Evolutionary conservation across 2,113 vertebrate species (phyloP).

Genomic region (Dipodomys ordii): DNA sequence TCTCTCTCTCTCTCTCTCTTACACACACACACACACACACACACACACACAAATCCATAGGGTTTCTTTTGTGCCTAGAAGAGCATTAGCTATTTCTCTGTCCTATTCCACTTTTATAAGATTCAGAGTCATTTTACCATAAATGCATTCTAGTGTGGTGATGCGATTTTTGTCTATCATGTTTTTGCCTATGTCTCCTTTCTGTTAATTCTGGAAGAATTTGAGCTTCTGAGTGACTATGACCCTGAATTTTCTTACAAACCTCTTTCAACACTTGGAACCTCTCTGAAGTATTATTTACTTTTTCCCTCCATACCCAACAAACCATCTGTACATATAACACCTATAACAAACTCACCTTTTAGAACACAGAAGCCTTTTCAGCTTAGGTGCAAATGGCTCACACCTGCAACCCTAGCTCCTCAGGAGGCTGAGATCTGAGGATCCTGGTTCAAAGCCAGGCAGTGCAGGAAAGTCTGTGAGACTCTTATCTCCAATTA

Average conservation of each 20-base stretch:
- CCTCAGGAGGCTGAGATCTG: too few species aligned
- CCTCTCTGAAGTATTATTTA: not conserved
- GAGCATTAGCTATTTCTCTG: not conserved
- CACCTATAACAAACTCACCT: not conserved
- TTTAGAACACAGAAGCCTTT: not conserved
- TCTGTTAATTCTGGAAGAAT: not conserved
- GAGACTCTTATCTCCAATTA: too few species aligned
- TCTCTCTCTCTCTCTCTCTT: too few species aligned
- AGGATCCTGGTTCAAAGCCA: too few species aligned
- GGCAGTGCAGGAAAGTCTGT: too few species aligned
- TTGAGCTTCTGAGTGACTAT: not conserved
- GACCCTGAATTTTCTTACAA: not conserved
- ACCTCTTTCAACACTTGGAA: not conserved
- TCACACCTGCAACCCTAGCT: too few species aligned
- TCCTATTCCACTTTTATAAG: not conserved
- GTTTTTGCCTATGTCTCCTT: not conserved
- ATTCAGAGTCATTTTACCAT: not conserved
- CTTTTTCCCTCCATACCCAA: not conserved
- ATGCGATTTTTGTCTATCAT: not conserved
- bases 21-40: too few species aligned
- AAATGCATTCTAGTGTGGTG: not conserved
- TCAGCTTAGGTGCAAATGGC: too few species aligned
- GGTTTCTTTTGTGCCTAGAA: not conserved
- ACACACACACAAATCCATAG: not conserved
- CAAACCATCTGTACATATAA: not conserved